A percentile compares a stretch with the other conserved stretches of the same genome.
phyloP scores from a whole-genome alignment of 2,888 invertebrate genomes.

The Hypolimnas misippus region DNA sequence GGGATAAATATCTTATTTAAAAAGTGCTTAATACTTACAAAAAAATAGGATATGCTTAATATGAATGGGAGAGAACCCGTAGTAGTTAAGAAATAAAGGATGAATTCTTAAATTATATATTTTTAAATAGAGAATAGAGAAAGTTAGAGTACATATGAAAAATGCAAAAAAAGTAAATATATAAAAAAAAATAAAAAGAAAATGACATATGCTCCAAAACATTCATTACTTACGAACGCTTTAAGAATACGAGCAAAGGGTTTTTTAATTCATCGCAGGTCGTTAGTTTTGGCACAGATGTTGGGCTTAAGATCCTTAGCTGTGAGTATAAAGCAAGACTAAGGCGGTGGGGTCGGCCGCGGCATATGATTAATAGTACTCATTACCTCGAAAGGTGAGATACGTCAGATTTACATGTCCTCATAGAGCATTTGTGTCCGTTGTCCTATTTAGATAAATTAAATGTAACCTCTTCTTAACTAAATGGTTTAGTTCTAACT shows the following conservation, averaged over 20 bases:
- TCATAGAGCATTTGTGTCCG: conserved; percentile 49
- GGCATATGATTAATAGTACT: conserved; percentile 72
- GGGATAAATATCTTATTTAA: no score
- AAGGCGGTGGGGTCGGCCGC: conserved; percentile 46
- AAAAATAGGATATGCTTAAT: no score
- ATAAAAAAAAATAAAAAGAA: background rate
- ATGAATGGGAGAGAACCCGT: no score
- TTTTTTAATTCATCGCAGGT: conserved; percentile 56
- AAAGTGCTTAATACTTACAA: no score
- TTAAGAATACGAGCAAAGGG: conserved; percentile 44
- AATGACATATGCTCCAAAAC: background rate
- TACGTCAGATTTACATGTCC: conserved; percentile 68
- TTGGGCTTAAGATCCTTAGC: conserved; percentile 55
- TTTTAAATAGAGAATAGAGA: no score
- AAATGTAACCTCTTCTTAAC: conserved; percentile 28
- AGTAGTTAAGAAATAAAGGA: no score
- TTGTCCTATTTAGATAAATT: conserved; percentile 41
- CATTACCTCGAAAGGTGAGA: conserved; percentile 65
- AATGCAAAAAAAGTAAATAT: background rate
- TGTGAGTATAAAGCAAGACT: conserved; percentile 51
- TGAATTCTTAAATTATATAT: no score
- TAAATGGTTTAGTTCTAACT: background rate
- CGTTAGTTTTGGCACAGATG: conserved; percentile 77
- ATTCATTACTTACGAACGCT: conserved; percentile 23
- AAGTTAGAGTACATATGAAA: no score